Evolutionary conservation across 2,113 vertebrate genomes (phyloP).

Genomic region (Colius striatus): DNA sequence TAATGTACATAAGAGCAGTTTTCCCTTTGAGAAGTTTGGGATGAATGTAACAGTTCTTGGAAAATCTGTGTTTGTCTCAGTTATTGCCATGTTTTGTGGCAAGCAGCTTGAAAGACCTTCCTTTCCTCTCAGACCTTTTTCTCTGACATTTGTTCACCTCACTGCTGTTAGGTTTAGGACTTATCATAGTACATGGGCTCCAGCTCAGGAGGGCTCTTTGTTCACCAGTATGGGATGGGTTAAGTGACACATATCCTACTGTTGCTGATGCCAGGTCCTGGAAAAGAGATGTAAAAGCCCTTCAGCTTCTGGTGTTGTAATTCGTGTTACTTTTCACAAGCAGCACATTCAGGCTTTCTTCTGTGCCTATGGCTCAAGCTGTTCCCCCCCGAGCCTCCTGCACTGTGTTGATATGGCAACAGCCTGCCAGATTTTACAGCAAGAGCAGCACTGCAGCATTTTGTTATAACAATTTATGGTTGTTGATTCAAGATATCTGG

Average conservation of each 20-base stretch:
- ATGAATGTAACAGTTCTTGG: neutral
- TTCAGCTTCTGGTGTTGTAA: neutral
- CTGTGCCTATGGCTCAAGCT: neutral
- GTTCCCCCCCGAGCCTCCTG: neutral
- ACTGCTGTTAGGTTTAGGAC: neutral
- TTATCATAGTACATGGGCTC: neutral
- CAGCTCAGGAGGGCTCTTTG: neutral
- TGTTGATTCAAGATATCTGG: neutral
- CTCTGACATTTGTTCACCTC: neutral
- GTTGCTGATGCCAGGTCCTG: neutral
- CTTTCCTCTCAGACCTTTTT: neutral
- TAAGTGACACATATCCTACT: neutral
- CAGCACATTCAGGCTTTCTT: neutral
- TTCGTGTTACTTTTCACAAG: neutral
- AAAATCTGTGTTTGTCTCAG: accelerated
- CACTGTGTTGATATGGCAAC: slow-evolving; percentile 17
- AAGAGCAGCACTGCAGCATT: neutral
- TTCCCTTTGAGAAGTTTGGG: neutral
- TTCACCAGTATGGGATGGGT: neutral
- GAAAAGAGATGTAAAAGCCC: neutral
- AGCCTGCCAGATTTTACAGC: neutral
- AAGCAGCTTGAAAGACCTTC: neutral
- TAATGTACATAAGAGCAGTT: neutral
- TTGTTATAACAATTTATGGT: neutral
- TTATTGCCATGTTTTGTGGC: accelerated